Evolutionary conservation across 2,797 vertebrate species (phyloP).

Genomic region (Odontamblyopus rebecca): DNA sequence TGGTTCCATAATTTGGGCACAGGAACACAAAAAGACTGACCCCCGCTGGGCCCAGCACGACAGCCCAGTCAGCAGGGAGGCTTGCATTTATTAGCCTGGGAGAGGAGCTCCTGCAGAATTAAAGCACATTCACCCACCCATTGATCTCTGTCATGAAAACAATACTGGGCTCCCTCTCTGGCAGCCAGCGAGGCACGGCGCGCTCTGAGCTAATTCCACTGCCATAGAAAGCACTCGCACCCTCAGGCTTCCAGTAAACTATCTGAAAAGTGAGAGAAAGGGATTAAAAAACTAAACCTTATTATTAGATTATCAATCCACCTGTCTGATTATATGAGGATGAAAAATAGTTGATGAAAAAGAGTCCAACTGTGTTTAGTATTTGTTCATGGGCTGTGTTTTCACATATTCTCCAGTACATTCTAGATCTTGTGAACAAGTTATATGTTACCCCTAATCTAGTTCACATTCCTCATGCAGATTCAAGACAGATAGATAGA

Average conservation of each 20-base stretch:
- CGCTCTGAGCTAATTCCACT: constrained; percentile 73
- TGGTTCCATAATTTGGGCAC: constrained; percentile 87
- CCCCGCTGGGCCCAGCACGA: constrained; percentile 84
- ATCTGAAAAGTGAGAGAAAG: constrained; percentile 74
- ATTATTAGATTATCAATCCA: constrained; percentile 77
- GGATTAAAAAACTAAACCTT: constrained; percentile 59
- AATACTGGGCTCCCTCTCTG: constrained; percentile 78
- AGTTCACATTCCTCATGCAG: background rate
- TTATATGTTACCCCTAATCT: constrained; percentile 20
- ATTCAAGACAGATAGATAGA: background rate
- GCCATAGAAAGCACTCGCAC: constrained; percentile 73
- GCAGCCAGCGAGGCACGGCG: constrained; percentile 68
- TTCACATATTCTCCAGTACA: constrained; percentile 54
- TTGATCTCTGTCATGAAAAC: constrained; percentile 86
- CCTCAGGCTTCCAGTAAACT: constrained; percentile 72
- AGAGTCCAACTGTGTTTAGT: constrained; percentile 57
- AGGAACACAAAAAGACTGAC: constrained; percentile 82
- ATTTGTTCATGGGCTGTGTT: constrained; percentile 41
- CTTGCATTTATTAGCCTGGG: constrained; percentile 86
- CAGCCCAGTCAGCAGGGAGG: constrained; percentile 83
- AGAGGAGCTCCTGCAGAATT: constrained; percentile 82
- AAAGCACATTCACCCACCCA: constrained; percentile 83
- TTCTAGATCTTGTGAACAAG: constrained; percentile 34
- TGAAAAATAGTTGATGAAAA: constrained; percentile 52
- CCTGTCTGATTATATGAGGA: constrained; percentile 62